Conservation (phyloP, 2,888 invertebrate genomes). For the Agelastica alni region DNA sequence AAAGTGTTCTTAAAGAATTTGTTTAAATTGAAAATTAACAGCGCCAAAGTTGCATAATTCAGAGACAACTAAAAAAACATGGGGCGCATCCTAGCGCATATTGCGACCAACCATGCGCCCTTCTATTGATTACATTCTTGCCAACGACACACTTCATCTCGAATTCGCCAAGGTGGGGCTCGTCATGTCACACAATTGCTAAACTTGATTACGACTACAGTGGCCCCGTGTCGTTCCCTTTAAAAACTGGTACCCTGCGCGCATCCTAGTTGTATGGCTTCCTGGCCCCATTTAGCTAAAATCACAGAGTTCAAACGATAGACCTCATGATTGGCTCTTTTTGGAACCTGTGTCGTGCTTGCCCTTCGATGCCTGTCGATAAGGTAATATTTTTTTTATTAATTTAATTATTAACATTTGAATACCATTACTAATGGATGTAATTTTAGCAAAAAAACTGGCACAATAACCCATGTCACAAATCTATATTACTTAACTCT, state of each 20-base stretch:
- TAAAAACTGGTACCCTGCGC: conserved; percentile 31
- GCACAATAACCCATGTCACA: too few relatives aligned
- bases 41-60: conserved; percentile 32
- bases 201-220: conserved; percentile 32
- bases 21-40: conserved; percentile 16
- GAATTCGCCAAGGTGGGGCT: conserved; percentile 50
- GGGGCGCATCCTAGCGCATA: conserved; percentile 34
- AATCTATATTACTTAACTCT: too few relatives aligned
- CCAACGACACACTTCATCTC: conserved; percentile 37
- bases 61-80: conserved; percentile 22
- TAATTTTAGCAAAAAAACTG: too few relatives aligned
- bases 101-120: conserved; percentile 46
- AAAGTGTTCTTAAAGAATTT: too few relatives aligned
- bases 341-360: conserved; percentile 96
- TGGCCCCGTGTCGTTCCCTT: conserved; percentile 28
- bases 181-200: conserved; percentile 36
- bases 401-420: background rate
- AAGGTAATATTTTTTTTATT: conserved; percentile 66
- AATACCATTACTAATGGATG: too few relatives aligned
- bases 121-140: conserved; percentile 46
- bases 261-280: conserved; percentile 45
- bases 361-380: conserved; percentile 95
- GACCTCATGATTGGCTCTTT: conserved; percentile 93
- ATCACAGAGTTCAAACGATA: conserved; percentile 41
- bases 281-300: conserved; percentile 37